These are phyloP conservation scores for Drosophila planitibia DNA, from an alignment of 2,888 invertebrate genomes.

Conservation along the genomic window DNA sequence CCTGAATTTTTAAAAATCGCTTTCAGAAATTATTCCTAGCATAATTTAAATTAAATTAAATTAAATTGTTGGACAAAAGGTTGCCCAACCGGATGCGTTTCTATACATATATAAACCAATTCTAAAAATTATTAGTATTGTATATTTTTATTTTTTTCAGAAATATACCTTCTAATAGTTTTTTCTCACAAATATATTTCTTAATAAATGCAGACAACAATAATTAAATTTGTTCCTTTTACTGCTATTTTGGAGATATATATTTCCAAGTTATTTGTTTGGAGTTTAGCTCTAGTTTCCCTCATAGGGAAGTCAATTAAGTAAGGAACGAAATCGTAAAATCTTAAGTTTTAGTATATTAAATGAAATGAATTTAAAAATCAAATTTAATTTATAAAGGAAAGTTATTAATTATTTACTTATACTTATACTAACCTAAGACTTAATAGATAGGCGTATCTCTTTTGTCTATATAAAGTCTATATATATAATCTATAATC, in stretches of 20 bases:
- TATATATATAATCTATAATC: not conserved
- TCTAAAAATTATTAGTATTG: not conserved
- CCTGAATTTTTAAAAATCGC: not conserved
- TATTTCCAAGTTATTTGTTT: not conserved
- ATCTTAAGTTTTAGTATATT: not conserved
- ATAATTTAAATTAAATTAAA: not conserved
- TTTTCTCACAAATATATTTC: not conserved
- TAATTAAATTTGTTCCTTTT: accelerated
- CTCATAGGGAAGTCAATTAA: not conserved
- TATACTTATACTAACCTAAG: not conserved
- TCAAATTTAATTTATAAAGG: accelerated
- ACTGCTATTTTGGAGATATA: not conserved
- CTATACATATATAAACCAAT: too few relatives aligned
- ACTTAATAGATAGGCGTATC: accelerated
- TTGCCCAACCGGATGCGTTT: not conserved
- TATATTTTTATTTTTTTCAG: not conserved
- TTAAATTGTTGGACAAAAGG: not conserved
- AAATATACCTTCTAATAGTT: accelerated
- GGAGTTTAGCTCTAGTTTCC: not conserved
- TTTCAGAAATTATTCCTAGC: not conserved
- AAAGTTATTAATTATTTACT: not conserved
- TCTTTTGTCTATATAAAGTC: not conserved
- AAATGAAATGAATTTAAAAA: not conserved
- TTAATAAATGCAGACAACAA: not conserved
- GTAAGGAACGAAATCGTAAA: accelerated